These are phyloP conservation scores for Spongilla lacustris DNA, from an alignment of 37 sponge, comb jelly and placozoan genomes.

Conservation along the genomic window DNA sequence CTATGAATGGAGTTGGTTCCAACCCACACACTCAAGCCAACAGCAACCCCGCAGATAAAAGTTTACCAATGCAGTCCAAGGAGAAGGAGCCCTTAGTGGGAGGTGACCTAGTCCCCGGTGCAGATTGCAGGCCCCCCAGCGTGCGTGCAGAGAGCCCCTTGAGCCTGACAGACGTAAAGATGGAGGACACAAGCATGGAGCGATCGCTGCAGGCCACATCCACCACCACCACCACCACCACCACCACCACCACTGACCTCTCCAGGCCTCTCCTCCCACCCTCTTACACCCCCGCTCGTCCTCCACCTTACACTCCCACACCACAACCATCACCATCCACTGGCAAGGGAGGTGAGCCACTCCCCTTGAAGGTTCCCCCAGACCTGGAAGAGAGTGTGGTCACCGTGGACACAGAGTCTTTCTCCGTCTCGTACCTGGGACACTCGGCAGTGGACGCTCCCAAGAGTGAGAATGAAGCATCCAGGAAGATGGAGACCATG, in stretches of 20 bases:
- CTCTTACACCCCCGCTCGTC: not conserved
- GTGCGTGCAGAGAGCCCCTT: not conserved
- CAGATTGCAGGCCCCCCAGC: not conserved
- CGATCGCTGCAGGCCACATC: not conserved
- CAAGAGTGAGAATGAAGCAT: constrained; percentile 80
- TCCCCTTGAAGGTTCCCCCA: not conserved
- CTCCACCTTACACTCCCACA: not conserved
- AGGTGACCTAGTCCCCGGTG: not conserved
- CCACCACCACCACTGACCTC: not conserved
- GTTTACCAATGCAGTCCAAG: not conserved
- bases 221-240: not conserved
- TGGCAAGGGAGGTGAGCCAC: too few relatives aligned
- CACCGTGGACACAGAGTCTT: constrained; percentile 4
- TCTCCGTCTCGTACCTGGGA: constrained; percentile 74
- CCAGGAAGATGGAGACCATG: constrained; percentile 77
- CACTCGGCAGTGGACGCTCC: constrained; percentile 90
- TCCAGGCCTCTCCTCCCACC: not conserved
- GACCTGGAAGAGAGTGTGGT: not conserved
- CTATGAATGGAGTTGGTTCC: not conserved
- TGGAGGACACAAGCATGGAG: not conserved
- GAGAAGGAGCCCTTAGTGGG: not conserved
- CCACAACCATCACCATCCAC: not conserved
- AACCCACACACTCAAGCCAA: not conserved
- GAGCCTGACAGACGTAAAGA: not conserved
- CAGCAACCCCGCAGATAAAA: not conserved